Percentiles rank a stretch among this genome's conserved stretches.
Evolutionary conservation across 2,888 invertebrate species (phyloP).

Genomic region (Calephelis perditalis): DNA sequence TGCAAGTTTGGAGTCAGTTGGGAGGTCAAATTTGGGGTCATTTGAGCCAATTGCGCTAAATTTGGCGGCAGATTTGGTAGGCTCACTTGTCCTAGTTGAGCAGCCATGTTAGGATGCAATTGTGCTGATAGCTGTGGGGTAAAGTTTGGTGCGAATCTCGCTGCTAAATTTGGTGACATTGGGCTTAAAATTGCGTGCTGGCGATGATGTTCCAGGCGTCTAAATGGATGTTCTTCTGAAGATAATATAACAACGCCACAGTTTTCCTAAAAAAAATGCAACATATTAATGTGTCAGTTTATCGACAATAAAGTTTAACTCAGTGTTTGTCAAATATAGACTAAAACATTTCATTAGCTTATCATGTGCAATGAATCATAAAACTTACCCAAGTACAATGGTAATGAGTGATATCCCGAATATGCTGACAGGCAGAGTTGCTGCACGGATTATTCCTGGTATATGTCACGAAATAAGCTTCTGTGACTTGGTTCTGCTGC

Average conservation of each 20-base stretch:
- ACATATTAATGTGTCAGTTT: no score
- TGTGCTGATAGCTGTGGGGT: constrained; percentile 68
- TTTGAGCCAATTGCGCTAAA: constrained; percentile 67
- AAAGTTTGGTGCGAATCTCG: constrained; percentile 77
- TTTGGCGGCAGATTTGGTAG: constrained; percentile 64
- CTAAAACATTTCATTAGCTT: no score
- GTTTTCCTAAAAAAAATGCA: constrained; percentile 79
- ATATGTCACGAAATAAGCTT: constrained; percentile 84
- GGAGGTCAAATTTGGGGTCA: constrained; percentile 63
- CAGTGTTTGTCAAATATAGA: no score
- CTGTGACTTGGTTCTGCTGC: constrained; percentile 91
- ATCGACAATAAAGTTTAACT: no score
- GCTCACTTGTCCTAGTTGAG: constrained; percentile 64
- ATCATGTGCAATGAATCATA: no score
- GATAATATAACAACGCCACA: constrained; percentile 88
- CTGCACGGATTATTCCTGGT: constrained; percentile 81
- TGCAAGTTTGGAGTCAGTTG: constrained; percentile 65
- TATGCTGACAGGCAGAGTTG: constrained; percentile 84
- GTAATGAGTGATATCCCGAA: constrained; percentile 88
- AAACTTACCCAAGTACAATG: constrained; percentile 91
- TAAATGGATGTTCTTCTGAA: constrained; percentile 86
- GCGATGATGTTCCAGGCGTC: constrained; percentile 90
- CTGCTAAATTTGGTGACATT: constrained; percentile 76
- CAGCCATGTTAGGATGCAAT: constrained; percentile 70
- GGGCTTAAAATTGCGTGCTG: constrained; percentile 87